A percentile compares a stretch with the other conserved stretches of the same genome.
phyloP scores from a whole-genome alignment of 2,888 invertebrate species.

The Nephrotoma flavescens region DNA sequence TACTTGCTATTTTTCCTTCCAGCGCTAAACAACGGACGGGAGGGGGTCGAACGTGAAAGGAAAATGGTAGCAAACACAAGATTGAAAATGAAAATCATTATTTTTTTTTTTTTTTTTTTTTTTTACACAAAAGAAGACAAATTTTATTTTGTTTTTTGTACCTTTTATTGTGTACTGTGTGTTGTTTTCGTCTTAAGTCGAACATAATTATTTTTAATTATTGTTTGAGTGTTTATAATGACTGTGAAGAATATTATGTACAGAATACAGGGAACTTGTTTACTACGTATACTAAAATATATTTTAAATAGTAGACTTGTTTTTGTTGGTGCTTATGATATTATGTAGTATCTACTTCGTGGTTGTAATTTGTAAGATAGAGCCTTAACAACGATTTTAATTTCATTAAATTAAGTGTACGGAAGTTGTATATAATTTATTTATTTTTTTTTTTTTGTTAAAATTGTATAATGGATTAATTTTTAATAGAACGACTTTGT shows the following conservation, averaged over 20 bases:
- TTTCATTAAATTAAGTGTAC: neutral
- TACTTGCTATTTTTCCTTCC: neutral
- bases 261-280: neutral
- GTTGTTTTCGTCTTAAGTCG: neutral
- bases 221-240: neutral
- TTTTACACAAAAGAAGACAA: neutral
- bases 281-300: neutral
- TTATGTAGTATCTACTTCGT: neutral
- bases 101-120: neutral
- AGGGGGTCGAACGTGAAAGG: neutral
- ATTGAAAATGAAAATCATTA: neutral
- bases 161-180: neutral
- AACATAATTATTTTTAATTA: neutral
- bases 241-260: neutral
- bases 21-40: neutral
- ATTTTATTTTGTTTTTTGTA: neutral
- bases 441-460: neutral
- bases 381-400: neutral
- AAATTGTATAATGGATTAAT: neutral
- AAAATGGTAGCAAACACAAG: neutral
- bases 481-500: neutral
- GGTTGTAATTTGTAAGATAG: neutral
- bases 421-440: neutral
- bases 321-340: neutral
- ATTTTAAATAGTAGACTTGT: neutral